These are phyloP conservation scores for Poecilia picta DNA, from an alignment of 2,797 vertebrate species.

Conservation along the genomic window DNA sequence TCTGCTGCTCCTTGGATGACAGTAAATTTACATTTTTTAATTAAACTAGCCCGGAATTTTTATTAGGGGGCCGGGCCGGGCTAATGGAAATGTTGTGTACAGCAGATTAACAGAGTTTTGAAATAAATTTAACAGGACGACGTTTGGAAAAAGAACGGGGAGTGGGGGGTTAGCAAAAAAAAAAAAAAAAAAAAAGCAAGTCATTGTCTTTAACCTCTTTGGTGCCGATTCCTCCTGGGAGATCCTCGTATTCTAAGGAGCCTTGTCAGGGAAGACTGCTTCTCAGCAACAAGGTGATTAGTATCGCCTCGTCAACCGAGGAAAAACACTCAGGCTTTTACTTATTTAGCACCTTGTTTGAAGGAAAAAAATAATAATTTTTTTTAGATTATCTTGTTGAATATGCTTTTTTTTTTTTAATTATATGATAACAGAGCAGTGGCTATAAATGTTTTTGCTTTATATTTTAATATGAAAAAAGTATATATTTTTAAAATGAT, in stretches of 20 bases:
- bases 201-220: conserved; percentile 96
- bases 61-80: conserved; percentile 99
- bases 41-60: conserved; percentile 99
- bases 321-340: conserved; percentile 72
- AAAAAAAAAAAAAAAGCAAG: conserved; percentile 76
- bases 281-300: conserved; percentile 79
- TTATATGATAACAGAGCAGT: background rate
- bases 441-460: background rate
- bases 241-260: conserved; percentile 73
- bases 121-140: conserved; percentile 99
- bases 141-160: conserved; percentile 81
- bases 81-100: conserved; percentile 99
- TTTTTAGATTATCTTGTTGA: conserved; percentile 6
- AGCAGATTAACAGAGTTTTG: conserved; percentile 99
- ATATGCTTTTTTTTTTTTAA: conserved; percentile 14
- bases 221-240: conserved; percentile 91
- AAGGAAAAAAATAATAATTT: conserved; percentile 41
- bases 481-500: conserved; percentile 16
- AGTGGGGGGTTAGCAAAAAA: background rate
- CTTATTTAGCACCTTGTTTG: conserved; percentile 63
- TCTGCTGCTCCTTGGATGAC: conserved; percentile 98
- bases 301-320: conserved; percentile 78
- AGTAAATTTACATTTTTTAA: conserved; percentile 99
- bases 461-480: conserved; percentile 11
- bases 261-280: conserved; percentile 78